Evolutionary conservation across 2,113 vertebrate genomes (phyloP).

Genomic region (Hiodon tergisus): DNA sequence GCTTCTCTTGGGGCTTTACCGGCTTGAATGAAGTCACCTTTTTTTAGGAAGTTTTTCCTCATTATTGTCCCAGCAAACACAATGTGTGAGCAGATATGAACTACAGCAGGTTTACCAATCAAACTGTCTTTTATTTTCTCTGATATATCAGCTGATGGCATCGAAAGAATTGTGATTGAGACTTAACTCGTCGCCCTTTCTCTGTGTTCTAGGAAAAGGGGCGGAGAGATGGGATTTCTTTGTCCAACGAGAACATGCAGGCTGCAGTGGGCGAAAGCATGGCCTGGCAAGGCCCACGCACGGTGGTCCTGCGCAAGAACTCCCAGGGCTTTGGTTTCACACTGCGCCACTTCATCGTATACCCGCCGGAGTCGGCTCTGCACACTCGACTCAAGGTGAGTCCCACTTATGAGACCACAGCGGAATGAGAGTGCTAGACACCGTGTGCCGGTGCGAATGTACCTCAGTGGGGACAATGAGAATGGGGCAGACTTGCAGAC

Average conservation of each 20-base stretch:
- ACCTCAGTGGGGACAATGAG: too few relatives aligned
- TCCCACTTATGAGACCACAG: background rate
- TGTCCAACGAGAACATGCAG: conserved; percentile 60
- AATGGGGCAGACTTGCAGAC: too few relatives aligned
- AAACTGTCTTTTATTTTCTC: background rate
- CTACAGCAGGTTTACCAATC: too few relatives aligned
- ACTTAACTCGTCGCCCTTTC: conserved; percentile 9
- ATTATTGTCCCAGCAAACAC: conserved; percentile 1
- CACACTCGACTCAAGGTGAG: conserved; percentile 72
- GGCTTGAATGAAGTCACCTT: conserved; percentile 20
- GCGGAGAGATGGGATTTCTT: conserved; percentile 68
- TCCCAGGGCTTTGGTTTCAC: conserved; percentile 90
- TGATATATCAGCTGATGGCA: background rate
- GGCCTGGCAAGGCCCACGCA: conserved; percentile 68
- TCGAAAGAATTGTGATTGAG: background rate
- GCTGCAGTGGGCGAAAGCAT: conserved; percentile 57
- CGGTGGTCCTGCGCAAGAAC: conserved; percentile 78
- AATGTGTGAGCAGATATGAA: too few relatives aligned
- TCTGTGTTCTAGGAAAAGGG: conserved; percentile 54
- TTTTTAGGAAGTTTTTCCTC: conserved; percentile 11
- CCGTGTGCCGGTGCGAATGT: too few relatives aligned
- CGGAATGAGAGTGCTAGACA: too few relatives aligned
- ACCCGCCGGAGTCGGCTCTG: conserved; percentile 80
- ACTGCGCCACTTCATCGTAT: conserved; percentile 94
- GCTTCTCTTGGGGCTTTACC: conserved; percentile 32